Conservation (phyloP, 1,140 invertebrate species). For the Sipha flava region DNA sequence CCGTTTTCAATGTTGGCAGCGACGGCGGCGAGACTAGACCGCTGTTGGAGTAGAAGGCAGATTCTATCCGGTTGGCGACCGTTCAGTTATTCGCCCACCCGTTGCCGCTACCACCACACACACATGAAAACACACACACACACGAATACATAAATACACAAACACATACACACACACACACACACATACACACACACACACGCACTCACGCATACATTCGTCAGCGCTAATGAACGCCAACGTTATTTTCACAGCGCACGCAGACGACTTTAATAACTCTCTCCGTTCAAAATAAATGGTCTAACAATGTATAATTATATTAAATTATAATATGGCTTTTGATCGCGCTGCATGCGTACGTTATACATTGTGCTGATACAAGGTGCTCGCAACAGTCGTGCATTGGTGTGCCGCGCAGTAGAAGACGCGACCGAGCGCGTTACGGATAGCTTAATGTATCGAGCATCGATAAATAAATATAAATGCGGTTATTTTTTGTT, state of each 20-base stretch:
- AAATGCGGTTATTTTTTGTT: not conserved
- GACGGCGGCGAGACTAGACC: too few species aligned
- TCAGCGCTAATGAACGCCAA: not conserved
- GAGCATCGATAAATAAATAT: not conserved
- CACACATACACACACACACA: too few species aligned
- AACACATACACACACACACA: too few species aligned
- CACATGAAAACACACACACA: too few species aligned
- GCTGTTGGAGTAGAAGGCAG: not conserved
- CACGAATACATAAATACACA: too few species aligned
- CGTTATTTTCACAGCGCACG: not conserved
- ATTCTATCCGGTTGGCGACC: not conserved
- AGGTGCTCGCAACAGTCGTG: too few species aligned
- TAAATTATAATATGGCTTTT: not conserved
- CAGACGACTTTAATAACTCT: not conserved
- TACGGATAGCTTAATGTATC: not conserved
- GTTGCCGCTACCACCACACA: not conserved
- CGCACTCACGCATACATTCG: too few species aligned
- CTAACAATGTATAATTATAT: not conserved
- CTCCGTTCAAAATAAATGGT: not conserved
- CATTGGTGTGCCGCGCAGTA: too few species aligned
- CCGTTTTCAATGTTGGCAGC: not conserved
- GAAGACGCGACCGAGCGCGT: too few species aligned
- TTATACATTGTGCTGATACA: too few species aligned
- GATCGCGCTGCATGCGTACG: not conserved
- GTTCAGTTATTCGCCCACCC: slow-evolving; percentile 1